Base-by-base conservation (phyloP, 2,113 vertebrate genomes). In the Eleginops maclovinus region DNA sequence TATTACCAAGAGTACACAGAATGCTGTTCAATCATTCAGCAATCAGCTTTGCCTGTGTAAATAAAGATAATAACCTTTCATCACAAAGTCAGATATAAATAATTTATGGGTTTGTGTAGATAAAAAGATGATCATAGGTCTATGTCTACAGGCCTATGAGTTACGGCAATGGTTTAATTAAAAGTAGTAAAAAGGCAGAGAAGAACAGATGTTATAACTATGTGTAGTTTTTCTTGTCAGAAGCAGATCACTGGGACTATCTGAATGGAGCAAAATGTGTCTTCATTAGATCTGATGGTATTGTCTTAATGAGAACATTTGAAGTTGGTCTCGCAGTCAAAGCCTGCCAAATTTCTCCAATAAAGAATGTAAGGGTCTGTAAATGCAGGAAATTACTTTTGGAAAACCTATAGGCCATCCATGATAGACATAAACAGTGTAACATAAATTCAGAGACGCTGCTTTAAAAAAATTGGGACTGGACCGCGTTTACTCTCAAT, bases 31-130 rank as follows among this genome's bases (percentile, higher is more conserved):
- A 12, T 65, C 40, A 49, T 16, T 79, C 41, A 86, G 28, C 51
- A 51, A 54, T 67, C 58, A 71, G 46, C 50, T 12, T 5, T 60
- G 49, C 47, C 36, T 14, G 22, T 49, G 59, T 46, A 82, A 36
- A 74, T 71, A 58, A 77, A 79, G 10, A 79, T 47, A 51, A 66
- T 60, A 31, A 50, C 53, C 64, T 73, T 77, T 53, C 51, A 73
- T 84, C 49, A 46, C 59, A 63, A 11, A 21, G 15, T 22, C 41
- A 36, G 13, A 46, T 47, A 21, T 14, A 58, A 6, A 22, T 69
- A 21, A 62, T 49, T 21, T 49, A 6, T 43, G n/a, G 43, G 46
- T 21, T 28, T 31, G 16, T 43, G 28, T 69, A 26, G 0, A 50
- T 75, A 41, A 68, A 58, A 3, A 43, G 15, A 64, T 68, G 7